Base-by-base conservation (phyloP, 2,797 vertebrate genomes). In the Nannoperca obscura region DNA sequence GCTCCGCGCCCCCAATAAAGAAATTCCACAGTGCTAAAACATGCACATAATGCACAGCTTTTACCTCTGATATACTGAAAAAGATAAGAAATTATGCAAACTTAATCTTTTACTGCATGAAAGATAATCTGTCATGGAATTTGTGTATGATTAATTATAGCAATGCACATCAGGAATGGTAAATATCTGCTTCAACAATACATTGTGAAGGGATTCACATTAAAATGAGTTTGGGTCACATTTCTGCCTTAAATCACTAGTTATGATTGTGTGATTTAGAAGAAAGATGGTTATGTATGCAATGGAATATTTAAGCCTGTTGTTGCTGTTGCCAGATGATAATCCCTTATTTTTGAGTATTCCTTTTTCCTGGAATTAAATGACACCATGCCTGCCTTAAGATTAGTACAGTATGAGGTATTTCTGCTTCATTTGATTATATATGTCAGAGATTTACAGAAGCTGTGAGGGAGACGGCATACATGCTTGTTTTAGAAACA, bases 101-200 rank as follows among this genome's bases (percentile, higher is more conserved):
- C 49, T 19, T 70, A 80, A 83, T 82, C 63, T 88, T 70, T 58
- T 66, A 36, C 46, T 81, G 20, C 54, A 84, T 70, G 44, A 81
- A 75, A 73, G 64, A 89, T 88, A 71, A 88, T 88, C 76, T 76
- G 32, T 75, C 54, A 58, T 67, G 14, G 46, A 82, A 61, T 82
- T 79, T 82, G 62, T 77, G 67, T 13, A 67, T 47, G 74, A 86
- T 77, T 82, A 80, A 85, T 79, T 74, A 69, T 78, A 32, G 62
- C 60, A 67, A 55, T 20, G 19, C 63, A 72, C 1, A 38, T 76
- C 63, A 63, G 47, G 10, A 14, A 7, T 49, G 44, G 27, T 72
- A 40, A 74, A 84, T 76, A 74, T 70, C 82, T 64, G 36, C 66
- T 49, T 27, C 0, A 12, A 80, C 87, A 76, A 78, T 81, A 63